Evolutionary conservation across 2,113 vertebrate genomes (phyloP).

Genomic region (Gadus chalcogrammus): DNA sequence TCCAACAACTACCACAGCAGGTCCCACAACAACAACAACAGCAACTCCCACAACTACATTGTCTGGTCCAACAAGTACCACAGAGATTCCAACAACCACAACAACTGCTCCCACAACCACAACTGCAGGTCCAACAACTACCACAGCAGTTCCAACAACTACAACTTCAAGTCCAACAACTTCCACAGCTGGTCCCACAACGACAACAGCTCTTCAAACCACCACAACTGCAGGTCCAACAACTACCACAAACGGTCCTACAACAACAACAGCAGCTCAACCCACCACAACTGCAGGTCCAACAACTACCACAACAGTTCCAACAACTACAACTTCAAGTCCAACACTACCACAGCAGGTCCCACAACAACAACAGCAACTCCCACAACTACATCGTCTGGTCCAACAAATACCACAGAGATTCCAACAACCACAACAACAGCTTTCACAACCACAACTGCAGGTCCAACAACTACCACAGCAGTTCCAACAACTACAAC

Average conservation of each 20-base stretch:
- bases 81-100: no score
- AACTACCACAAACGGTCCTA: not conserved
- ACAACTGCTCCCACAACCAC: not conserved
- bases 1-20: no score
- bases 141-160: not conserved
- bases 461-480: not conserved
- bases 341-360: not conserved
- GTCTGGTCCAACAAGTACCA: no score
- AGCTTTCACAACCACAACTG: not conserved
- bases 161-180: not conserved
- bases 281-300: not conserved
- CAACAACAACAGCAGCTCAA: not conserved
- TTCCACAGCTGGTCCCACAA: not conserved
- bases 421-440: not conserved
- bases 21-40: no score
- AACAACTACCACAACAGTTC: not conserved
- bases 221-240: not conserved
- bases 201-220: not conserved
- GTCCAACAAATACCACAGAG: not conserved
- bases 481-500: not conserved
- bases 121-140: not conserved
- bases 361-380: not conserved
- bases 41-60: no score
- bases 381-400: no score
- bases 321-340: not conserved